Evolutionary conservation across 2,113 vertebrate species (phyloP).

Genomic region (Oplegnathus fasciatus): DNA sequence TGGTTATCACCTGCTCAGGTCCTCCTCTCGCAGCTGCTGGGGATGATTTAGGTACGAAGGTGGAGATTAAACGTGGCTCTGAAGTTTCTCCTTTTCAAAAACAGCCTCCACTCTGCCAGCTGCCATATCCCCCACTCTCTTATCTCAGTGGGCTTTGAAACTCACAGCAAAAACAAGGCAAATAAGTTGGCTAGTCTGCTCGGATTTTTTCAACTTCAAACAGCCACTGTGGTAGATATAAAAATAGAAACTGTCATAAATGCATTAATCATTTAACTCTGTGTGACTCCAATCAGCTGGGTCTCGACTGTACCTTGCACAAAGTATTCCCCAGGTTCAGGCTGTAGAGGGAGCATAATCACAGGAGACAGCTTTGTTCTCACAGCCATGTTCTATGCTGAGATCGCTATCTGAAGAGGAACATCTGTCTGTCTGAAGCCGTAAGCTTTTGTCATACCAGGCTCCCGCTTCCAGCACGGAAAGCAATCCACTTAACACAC

Average conservation of each 20-base stretch:
- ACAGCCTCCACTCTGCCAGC: constrained; percentile 68
- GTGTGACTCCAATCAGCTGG: constrained; percentile 63
- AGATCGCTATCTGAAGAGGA: constrained; percentile 74
- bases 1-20: constrained; percentile 60
- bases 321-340: constrained; percentile 63
- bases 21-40: constrained; percentile 65
- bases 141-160: constrained; percentile 64
- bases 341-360: constrained; percentile 59
- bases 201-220: constrained; percentile 51
- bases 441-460: constrained; percentile 64
- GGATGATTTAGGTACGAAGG: constrained; percentile 63
- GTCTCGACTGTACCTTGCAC: constrained; percentile 48
- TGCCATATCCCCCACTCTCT: constrained; percentile 58
- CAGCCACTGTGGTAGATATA: constrained; percentile 39
- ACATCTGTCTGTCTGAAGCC: constrained; percentile 75
- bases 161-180: constrained; percentile 59
- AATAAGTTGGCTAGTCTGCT: constrained; percentile 54
- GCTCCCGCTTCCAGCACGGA: constrained; percentile 52
- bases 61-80: constrained; percentile 75
- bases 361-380: constrained; percentile 69
- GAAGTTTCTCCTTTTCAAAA: constrained; percentile 73
- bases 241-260: constrained; percentile 73
- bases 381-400: constrained; percentile 65
- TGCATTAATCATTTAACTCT: constrained; percentile 69
- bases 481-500: constrained; percentile 59